phyloP scores from a whole-genome alignment of 1,140 invertebrate species.

The Luehdorfia chinensis region DNA sequence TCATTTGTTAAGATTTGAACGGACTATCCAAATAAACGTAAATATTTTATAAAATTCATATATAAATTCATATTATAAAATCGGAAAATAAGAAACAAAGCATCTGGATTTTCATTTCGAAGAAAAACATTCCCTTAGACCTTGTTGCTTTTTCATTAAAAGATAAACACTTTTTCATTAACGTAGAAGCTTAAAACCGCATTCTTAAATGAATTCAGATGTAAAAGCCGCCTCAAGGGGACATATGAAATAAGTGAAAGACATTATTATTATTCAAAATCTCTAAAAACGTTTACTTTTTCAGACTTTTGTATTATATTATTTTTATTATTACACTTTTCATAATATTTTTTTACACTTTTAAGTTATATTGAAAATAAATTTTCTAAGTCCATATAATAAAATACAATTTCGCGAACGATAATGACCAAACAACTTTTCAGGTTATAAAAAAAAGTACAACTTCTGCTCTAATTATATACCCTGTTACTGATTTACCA shows the following conservation, averaged over 20 bases:
- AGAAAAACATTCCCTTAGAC: constrained; percentile 21
- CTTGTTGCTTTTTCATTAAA: constrained; percentile 44
- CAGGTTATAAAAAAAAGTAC: too few species aligned
- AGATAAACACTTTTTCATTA: constrained; percentile 46
- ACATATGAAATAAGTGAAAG: constrained; percentile 34
- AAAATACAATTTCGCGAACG: too few species aligned
- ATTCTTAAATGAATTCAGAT: constrained; percentile 42
- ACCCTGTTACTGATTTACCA: too few species aligned
- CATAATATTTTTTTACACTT: too few species aligned
- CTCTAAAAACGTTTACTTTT: background rate
- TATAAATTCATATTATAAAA: background rate
- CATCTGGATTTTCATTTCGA: constrained; percentile 11
- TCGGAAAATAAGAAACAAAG: background rate
- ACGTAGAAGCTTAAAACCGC: constrained; percentile 36
- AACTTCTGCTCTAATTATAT: too few species aligned
- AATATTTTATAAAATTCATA: too few species aligned
- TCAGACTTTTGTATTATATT: background rate
- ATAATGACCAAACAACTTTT: too few species aligned
- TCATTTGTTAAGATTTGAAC: too few species aligned
- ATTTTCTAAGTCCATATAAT: too few species aligned
- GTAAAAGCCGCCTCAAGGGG: constrained; percentile 31
- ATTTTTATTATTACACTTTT: background rate
- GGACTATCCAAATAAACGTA: too few species aligned
- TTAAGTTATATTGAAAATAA: too few species aligned
- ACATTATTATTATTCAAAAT: constrained; percentile 20